These are phyloP conservation scores for Mustelus asterias DNA, from an alignment of 2,113 vertebrate species.

Conservation along the genomic window DNA sequence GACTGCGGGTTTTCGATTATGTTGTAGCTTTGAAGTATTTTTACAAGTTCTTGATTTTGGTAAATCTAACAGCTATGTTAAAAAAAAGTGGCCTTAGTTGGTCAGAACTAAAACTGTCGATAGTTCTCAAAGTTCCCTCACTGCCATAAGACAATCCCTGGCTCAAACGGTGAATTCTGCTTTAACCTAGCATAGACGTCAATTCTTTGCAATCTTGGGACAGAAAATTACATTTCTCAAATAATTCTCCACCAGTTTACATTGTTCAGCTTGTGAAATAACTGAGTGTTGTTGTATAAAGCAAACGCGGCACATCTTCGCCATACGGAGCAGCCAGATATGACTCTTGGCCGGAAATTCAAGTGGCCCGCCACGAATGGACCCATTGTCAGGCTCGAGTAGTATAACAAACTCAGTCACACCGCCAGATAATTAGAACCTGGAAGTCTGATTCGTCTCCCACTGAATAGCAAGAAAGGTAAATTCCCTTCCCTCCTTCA, in stretches of 20 bases:
- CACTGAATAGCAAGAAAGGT: background rate
- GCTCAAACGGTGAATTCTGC: background rate
- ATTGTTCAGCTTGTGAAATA: background rate
- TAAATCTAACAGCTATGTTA: background rate
- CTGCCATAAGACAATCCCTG: background rate
- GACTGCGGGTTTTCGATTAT: background rate
- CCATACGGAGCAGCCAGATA: background rate
- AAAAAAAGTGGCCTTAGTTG: background rate
- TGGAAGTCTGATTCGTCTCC: background rate
- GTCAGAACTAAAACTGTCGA: background rate
- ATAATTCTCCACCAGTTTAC: background rate
- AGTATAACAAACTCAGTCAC: background rate
- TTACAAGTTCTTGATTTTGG: background rate
- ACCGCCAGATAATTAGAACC: background rate
- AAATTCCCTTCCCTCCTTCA: background rate
- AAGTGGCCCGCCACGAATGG: no score
- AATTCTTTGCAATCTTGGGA: no score
- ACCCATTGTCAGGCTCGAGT: no score
- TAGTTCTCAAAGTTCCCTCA: background rate
- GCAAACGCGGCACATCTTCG: background rate
- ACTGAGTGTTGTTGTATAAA: background rate
- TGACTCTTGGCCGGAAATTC: background rate
- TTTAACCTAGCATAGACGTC: background rate
- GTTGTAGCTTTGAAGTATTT: background rate
- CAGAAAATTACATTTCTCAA: background rate